These are phyloP conservation scores for Fopius arisanus DNA, from an alignment of 1,140 invertebrate genomes.

Conservation along the genomic window DNA sequence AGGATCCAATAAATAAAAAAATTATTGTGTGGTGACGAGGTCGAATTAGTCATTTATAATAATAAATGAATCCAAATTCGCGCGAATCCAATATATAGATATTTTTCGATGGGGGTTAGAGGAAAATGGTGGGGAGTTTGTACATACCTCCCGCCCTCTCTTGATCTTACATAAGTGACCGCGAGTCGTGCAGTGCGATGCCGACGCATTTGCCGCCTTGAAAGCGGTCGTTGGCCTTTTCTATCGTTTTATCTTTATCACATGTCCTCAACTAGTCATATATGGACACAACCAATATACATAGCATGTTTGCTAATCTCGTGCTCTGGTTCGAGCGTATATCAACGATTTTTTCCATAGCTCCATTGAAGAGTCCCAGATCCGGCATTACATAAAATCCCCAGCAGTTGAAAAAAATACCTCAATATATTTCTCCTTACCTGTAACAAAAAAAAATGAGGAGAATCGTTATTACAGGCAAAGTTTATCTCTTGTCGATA, in stretches of 20 bases:
- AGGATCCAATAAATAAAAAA: too few species aligned
- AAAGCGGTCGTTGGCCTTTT: slow-evolving; percentile 47
- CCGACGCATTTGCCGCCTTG: slow-evolving; percentile 44
- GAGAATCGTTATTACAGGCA: slow-evolving; percentile 13
- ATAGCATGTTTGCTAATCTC: not conserved
- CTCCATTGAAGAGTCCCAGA: not conserved
- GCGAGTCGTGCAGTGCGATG: not conserved
- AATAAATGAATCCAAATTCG: too few species aligned
- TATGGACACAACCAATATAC: not conserved
- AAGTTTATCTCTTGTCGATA: slow-evolving; percentile 22
- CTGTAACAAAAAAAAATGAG: slow-evolving; percentile 37
- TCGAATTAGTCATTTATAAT: too few species aligned
- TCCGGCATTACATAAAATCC: not conserved
- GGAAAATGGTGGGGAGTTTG: too few species aligned
- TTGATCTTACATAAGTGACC: slow-evolving; percentile 31
- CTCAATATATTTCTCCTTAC: slow-evolving; percentile 26
- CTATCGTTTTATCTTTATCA: slow-evolving; percentile 15
- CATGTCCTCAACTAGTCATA: slow-evolving; percentile 11
- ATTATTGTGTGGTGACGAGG: too few species aligned
- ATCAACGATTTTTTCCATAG: not conserved
- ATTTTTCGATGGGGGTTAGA: not conserved
- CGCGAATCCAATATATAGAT: not conserved
- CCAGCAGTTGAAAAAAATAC: not conserved
- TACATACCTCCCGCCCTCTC: not conserved
- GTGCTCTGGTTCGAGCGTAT: not conserved